These are phyloP conservation scores for Pollenia angustigena DNA, from an alignment of 2,888 invertebrate genomes.

Conservation along the genomic window DNA sequence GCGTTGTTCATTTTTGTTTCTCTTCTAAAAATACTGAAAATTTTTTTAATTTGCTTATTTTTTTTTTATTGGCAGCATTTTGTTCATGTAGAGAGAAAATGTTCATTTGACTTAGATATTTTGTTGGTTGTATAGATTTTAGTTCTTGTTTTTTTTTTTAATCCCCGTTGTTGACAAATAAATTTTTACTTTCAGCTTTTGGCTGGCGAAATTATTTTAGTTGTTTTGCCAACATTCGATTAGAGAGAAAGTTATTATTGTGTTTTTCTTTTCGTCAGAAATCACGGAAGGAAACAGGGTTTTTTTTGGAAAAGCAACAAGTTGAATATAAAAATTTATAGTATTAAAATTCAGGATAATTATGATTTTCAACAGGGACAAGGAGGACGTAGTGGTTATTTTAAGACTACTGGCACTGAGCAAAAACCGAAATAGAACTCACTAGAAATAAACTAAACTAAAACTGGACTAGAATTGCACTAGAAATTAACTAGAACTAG, in stretches of 20 bases:
- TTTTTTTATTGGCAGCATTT: constrained; percentile 10
- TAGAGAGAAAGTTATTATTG: neutral
- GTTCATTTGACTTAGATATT: constrained; percentile 46
- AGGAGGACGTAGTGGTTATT: too few relatives aligned
- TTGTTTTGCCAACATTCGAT: constrained; percentile 33
- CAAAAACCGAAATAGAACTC: too few relatives aligned
- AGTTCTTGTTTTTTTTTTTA: neutral
- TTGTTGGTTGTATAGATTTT: constrained; percentile 1
- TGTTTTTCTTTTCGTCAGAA: too few relatives aligned
- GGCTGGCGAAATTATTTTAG: constrained; percentile 40
- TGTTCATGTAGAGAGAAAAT: constrained; percentile 33
- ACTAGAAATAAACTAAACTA: too few relatives aligned
- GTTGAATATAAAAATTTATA: too few relatives aligned
- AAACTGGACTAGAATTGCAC: too few relatives aligned
- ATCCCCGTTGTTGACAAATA: constrained; percentile 8
- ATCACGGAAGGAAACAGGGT: too few relatives aligned
- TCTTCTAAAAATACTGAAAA: constrained; percentile 56
- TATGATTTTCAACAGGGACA: too few relatives aligned
- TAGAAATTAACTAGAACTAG: too few relatives aligned
- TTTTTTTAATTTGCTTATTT: constrained; percentile 19
- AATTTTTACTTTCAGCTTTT: constrained; percentile 40
- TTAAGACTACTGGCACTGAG: too few relatives aligned
- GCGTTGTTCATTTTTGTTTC: constrained; percentile 34
- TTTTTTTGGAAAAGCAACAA: too few relatives aligned
- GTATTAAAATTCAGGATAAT: too few relatives aligned